Evolutionary conservation across 2,888 invertebrate species (phyloP).

Genomic region (Diachrysia chrysitis): DNA sequence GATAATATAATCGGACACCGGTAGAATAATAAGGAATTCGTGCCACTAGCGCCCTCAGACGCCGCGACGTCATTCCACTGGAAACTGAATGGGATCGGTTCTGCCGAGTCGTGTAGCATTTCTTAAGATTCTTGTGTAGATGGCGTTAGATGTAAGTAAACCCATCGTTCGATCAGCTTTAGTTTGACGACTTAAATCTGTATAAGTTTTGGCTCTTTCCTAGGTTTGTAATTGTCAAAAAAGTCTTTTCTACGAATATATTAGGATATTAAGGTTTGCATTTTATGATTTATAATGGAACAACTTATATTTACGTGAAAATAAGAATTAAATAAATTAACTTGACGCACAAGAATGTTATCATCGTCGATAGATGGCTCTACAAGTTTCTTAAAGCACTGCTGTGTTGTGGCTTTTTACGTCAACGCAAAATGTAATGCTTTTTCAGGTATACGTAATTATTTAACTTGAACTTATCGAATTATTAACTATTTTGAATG

Average conservation of each 20-base stretch:
- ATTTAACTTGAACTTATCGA: too few species aligned
- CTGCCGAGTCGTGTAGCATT: conserved; percentile 32
- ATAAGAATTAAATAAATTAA: neutral
- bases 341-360: neutral
- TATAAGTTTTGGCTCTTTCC: neutral
- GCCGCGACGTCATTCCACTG: conserved; percentile 33
- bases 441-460: too few species aligned
- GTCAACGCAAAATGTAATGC: too few species aligned
- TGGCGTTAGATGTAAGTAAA: conserved; percentile 57
- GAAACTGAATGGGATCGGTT: conserved; percentile 30
- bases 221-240: neutral
- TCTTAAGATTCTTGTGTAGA: conserved; percentile 55
- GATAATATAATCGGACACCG: conserved; percentile 44
- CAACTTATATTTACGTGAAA: neutral
- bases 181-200: conserved; percentile 7
- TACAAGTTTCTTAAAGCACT: conserved; percentile 34
- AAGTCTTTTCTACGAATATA: neutral
- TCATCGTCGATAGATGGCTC: conserved; percentile 56
- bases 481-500: too few species aligned
- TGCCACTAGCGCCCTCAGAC: conserved; percentile 64
- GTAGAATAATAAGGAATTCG: conserved; percentile 46
- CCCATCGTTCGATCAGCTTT: conserved; percentile 16
- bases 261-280: neutral
- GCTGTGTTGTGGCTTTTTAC: neutral
- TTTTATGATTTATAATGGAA: neutral